A percentile compares a stretch with the other conserved stretches of the same genome.
These are phyloP conservation scores for Lacerta bilineata DNA, from an alignment of 2,797 vertebrate genomes.

Conservation along the genomic window DNA sequence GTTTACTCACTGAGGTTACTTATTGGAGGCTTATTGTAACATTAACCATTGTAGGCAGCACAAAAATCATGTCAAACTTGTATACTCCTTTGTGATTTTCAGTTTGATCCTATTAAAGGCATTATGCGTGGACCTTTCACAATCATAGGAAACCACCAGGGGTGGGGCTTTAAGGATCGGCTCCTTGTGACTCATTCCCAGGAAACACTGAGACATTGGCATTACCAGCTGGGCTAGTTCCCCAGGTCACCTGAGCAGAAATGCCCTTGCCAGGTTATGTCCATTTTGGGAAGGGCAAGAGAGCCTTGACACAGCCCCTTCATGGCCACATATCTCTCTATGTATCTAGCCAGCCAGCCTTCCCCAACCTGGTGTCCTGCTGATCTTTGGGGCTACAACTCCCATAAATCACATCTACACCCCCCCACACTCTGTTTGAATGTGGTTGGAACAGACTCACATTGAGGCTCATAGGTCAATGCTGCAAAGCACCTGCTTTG, in stretches of 20 bases:
- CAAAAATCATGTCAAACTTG: background rate
- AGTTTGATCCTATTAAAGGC: background rate
- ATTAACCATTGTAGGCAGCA: background rate
- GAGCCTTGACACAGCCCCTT: background rate
- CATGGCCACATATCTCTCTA: background rate
- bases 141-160: background rate
- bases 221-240: slow-evolving; percentile 20
- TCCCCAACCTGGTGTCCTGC: background rate
- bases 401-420: too few relatives aligned
- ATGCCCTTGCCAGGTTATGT: background rate
- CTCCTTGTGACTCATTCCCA: slow-evolving; percentile 18
- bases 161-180: background rate
- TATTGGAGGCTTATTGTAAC: too few relatives aligned
- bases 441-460: background rate
- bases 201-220: slow-evolving; percentile 12
- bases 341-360: background rate
- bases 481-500: too few relatives aligned
- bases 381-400: background rate
- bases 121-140: background rate
- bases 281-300: background rate
- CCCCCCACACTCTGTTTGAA: background rate
- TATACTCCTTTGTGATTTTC: background rate
- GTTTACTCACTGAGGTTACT: background rate
- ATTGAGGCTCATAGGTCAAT: background rate
- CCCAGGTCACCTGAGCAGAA: background rate